Conservation (phyloP, 2,113 vertebrate species). For the Phylloscopus whistleri region DNA sequence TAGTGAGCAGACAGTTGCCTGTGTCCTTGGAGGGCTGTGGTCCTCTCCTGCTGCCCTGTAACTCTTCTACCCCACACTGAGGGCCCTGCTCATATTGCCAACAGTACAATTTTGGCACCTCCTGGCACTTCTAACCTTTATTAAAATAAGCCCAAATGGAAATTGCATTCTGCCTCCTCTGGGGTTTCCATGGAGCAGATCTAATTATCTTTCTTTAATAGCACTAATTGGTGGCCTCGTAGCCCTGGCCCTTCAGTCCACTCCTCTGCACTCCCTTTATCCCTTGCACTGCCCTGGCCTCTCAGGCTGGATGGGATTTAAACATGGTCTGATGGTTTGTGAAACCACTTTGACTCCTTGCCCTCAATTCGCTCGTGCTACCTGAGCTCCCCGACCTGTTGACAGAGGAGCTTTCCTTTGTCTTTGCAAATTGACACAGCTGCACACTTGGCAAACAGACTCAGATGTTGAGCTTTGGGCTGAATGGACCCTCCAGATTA, state of each 20-base stretch:
- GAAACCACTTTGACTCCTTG: slow-evolving; percentile 76
- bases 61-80: background rate
- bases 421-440: slow-evolving; percentile 92
- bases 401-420: slow-evolving; percentile 79
- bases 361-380: slow-evolving; percentile 80
- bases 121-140: slow-evolving; percentile 30
- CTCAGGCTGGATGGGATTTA: slow-evolving; percentile 55
- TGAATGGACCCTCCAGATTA: slow-evolving; percentile 76
- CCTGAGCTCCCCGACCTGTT: slow-evolving; percentile 78
- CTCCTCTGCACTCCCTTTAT: slow-evolving; percentile 42
- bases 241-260: slow-evolving; percentile 56
- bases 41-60: background rate
- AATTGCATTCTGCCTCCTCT: slow-evolving; percentile 56
- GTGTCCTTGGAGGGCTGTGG: accelerated
- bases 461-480: slow-evolving; percentile 74
- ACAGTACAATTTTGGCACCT: background rate
- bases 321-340: slow-evolving; percentile 51
- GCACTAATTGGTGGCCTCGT: slow-evolving; percentile 69
- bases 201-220: slow-evolving; percentile 76
- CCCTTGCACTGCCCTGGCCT: slow-evolving; percentile 16
- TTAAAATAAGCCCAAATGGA: slow-evolving; percentile 55
- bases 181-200: slow-evolving; percentile 73
- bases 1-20: background rate
- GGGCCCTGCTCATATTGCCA: background rate
- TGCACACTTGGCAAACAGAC: slow-evolving; percentile 86